Conservation (phyloP, 2,888 invertebrate genomes). For the Blomia tropicalis region DNA sequence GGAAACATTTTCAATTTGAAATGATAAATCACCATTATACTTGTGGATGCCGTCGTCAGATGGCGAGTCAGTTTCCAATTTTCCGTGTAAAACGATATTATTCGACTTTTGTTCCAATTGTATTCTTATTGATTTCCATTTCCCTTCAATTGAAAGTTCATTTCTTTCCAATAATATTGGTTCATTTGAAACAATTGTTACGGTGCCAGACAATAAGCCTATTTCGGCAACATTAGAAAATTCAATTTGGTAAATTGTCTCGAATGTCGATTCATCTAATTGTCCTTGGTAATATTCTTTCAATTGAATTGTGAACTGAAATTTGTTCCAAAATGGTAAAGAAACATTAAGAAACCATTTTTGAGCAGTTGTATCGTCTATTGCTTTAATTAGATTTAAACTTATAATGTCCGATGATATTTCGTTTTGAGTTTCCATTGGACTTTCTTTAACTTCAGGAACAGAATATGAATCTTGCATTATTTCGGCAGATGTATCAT, state of each 20-base stretch:
- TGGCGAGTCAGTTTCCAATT: constrained; percentile 1
- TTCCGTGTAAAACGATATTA: not conserved
- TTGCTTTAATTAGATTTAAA: no score
- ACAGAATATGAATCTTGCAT: no score
- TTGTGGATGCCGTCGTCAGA: not conserved
- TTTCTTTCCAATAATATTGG: not conserved
- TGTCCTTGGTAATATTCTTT: not conserved
- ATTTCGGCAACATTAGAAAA: not conserved
- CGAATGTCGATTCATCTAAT: not conserved
- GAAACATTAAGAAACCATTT: no score
- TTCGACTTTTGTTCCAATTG: not conserved
- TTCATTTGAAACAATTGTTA: constrained; percentile 1
- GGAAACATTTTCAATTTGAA: not conserved
- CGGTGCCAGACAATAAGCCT: not conserved
- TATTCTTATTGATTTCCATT: not conserved
- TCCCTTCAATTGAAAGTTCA: not conserved
- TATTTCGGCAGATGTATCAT: no score
- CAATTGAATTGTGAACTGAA: no score
- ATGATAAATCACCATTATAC: not conserved
- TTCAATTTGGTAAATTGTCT: not conserved
- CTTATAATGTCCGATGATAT: no score
- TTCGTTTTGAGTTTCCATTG: no score
- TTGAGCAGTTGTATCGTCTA: no score
- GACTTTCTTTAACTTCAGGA: no score
- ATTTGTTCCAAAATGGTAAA: no score